These are phyloP conservation scores for Pasiphila rectangulata DNA, from an alignment of 2,888 invertebrate genomes.

Conservation along the genomic window DNA sequence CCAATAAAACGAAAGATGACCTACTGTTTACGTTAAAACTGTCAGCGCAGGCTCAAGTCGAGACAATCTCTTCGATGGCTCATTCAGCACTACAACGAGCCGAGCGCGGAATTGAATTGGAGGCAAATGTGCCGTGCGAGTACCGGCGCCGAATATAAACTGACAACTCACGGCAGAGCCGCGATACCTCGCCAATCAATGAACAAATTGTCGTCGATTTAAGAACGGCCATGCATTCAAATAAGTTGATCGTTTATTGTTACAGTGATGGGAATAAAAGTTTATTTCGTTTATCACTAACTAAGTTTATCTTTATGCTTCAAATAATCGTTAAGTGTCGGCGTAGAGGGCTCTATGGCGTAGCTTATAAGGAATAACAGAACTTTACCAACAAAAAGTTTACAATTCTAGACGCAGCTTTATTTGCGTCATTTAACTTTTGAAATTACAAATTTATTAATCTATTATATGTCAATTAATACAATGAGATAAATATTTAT, in stretches of 20 bases:
- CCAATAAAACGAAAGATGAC: conserved; percentile 3
- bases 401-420: too few relatives aligned
- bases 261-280: background rate
- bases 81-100: conserved; percentile 73
- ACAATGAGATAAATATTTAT: too few relatives aligned
- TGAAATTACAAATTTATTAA: too few relatives aligned
- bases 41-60: conserved; percentile 24
- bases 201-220: conserved; percentile 51
- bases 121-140: conserved; percentile 74
- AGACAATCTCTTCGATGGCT: conserved; percentile 74
- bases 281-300: background rate
- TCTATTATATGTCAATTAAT: too few relatives aligned
- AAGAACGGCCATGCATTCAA: conserved; percentile 36
- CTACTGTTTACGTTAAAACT: conserved; percentile 8
- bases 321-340: too few relatives aligned
- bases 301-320: too few relatives aligned
- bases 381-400: too few relatives aligned
- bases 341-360: background rate
- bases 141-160: conserved; percentile 70
- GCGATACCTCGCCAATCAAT: conserved; percentile 51
- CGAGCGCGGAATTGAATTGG: conserved; percentile 75
- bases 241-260: conserved; percentile 35
- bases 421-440: too few relatives aligned
- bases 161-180: conserved; percentile 57
- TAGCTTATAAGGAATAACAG: too few relatives aligned